phyloP scores from a whole-genome alignment of 2,797 vertebrate genomes.

The Lacerta bilineata region DNA sequence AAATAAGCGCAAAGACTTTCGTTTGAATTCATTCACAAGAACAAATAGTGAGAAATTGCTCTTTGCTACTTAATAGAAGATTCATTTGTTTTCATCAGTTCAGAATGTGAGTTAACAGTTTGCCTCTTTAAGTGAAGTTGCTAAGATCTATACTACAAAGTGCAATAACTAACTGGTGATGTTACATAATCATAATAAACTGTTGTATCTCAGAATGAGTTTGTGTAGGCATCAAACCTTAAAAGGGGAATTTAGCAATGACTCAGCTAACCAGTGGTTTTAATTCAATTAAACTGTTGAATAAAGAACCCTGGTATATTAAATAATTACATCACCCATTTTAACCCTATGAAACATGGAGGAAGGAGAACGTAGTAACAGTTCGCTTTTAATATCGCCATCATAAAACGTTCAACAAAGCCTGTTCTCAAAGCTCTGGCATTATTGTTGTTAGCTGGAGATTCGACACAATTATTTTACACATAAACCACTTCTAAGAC shows the following conservation, averaged over 20 bases:
- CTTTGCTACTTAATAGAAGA: constrained; percentile 27
- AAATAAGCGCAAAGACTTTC: not conserved
- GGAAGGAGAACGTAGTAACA: constrained; percentile 29
- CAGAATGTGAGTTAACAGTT: constrained; percentile 39
- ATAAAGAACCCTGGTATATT: not conserved
- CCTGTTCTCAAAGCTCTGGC: constrained; percentile 18
- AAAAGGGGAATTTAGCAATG: constrained; percentile 51
- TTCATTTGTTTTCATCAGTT: constrained; percentile 10
- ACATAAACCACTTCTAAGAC: fast-evolving
- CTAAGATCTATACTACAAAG: constrained; percentile 22
- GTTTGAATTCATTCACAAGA: not conserved
- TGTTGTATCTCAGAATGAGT: constrained; percentile 52
- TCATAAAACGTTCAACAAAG: constrained; percentile 34
- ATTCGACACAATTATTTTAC: not conserved
- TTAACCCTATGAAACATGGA: not conserved
- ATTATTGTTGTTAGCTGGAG: not conserved
- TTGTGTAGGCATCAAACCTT: constrained; percentile 46
- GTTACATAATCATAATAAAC: not conserved
- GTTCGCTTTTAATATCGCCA: constrained; percentile 42
- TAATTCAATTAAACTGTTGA: constrained; percentile 1
- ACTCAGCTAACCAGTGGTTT: not conserved
- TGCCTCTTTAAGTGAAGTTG: constrained; percentile 25
- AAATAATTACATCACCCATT: not conserved
- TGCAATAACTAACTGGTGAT: not conserved
- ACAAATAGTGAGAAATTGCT: not conserved